Percentiles rank a stretch among this genome's conserved stretches.
Conservation (phyloP, 2,888 invertebrate species). For the Helleia helle region DNA sequence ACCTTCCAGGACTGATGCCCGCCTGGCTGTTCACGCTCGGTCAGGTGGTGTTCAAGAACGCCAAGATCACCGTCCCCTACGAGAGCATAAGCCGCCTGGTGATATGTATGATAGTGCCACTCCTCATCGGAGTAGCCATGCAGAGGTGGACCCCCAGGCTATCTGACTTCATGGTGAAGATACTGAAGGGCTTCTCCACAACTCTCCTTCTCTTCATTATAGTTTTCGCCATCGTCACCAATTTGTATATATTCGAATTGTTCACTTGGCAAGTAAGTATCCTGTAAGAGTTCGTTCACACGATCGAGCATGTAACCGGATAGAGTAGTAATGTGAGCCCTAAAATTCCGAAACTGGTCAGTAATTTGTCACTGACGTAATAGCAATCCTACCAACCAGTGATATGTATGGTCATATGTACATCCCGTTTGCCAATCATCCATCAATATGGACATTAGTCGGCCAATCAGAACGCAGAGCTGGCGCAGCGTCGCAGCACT, state of each 20-base stretch:
- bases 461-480: too few relatives aligned
- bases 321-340: too few relatives aligned
- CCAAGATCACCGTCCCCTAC: slow-evolving; percentile 85
- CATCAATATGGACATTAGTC: too few relatives aligned
- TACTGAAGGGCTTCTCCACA: slow-evolving; percentile 89
- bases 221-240: slow-evolving; percentile 88
- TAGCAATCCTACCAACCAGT: too few relatives aligned
- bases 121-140: slow-evolving; percentile 72
- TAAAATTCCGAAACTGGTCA: too few relatives aligned
- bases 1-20: slow-evolving; percentile 88
- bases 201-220: slow-evolving; percentile 87
- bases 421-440: too few relatives aligned
- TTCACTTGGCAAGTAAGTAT: slow-evolving; percentile 89
- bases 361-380: too few relatives aligned
- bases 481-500: too few relatives aligned
- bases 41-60: slow-evolving; percentile 80
- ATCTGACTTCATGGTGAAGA: slow-evolving; percentile 80
- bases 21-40: slow-evolving; percentile 93
- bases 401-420: too few relatives aligned
- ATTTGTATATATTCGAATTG: slow-evolving; percentile 89
- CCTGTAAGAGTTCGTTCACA: too few relatives aligned
- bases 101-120: slow-evolving; percentile 82
- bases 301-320: too few relatives aligned
- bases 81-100: slow-evolving; percentile 82
- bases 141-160: slow-evolving; percentile 79